These are phyloP conservation scores for Trichonephila clavipes DNA, from an alignment of 1,140 invertebrate genomes.

Conservation along the genomic window DNA sequence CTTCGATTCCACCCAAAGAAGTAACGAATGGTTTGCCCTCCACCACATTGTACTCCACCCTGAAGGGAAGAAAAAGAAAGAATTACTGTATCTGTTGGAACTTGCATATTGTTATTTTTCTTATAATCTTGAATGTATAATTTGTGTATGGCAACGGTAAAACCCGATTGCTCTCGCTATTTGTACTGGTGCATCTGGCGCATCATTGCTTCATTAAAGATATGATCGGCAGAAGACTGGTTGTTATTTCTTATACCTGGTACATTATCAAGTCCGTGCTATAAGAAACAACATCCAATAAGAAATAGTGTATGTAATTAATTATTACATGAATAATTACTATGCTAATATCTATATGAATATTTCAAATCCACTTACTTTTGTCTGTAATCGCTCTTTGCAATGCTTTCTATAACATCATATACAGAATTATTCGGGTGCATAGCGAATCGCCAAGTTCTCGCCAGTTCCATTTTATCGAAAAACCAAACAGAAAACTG, in stretches of 20 bases:
- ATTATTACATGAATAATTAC: background rate
- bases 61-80: background rate
- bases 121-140: no score
- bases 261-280: no score
- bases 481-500: background rate
- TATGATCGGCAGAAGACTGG: no score
- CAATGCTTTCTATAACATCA: background rate
- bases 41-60: background rate
- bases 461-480: background rate
- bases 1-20: background rate
- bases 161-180: no score
- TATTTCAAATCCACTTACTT: background rate
- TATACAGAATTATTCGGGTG: background rate
- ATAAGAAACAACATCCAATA: no score
- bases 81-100: no score
- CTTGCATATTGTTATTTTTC: no score
- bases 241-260: no score
- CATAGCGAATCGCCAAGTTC: background rate
- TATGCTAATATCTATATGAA: background rate
- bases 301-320: background rate
- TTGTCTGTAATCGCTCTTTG: background rate
- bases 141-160: no score
- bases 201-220: no score
- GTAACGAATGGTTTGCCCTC: background rate
- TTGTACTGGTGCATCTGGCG: no score